Evolutionary conservation across 1,140 invertebrate species (phyloP).

Genomic region (Agrypnia vestita): DNA sequence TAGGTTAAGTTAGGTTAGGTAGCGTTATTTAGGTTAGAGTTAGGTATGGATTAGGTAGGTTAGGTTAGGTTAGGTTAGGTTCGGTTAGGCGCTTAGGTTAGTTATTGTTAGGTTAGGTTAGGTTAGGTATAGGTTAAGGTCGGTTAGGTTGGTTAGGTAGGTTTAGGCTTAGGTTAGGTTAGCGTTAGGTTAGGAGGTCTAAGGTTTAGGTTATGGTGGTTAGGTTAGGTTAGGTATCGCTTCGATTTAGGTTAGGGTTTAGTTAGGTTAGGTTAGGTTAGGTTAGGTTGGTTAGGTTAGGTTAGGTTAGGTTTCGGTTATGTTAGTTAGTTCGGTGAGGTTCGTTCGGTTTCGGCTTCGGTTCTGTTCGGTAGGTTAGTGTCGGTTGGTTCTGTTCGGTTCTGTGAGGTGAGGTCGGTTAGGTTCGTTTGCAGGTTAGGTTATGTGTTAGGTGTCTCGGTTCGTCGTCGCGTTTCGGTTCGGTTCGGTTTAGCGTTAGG

Average conservation of each 20-base stretch:
- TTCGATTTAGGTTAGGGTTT: no score
- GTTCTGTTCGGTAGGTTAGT: conserved; percentile 54
- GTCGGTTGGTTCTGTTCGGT: conserved; percentile 57
- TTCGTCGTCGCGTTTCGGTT: conserved; percentile 50
- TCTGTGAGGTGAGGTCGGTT: conserved; percentile 58
- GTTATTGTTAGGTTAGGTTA: conserved; percentile 59
- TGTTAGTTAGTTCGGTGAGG: conserved; percentile 32
- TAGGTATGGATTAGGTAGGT: conserved; percentile 30
- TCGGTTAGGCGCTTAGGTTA: no score
- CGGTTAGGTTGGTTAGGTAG: conserved; percentile 54
- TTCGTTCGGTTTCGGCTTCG: no score
- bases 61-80: conserved; percentile 59
- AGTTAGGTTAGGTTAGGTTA: conserved; percentile 58
- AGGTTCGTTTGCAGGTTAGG: conserved; percentile 57
- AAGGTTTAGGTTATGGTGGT: no score
- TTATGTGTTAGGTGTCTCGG: no score
- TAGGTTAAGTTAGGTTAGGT: conserved; percentile 65
- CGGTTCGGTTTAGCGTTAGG: conserved; percentile 26
- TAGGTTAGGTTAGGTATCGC: conserved; percentile 53
- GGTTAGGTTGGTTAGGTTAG: conserved; percentile 47
- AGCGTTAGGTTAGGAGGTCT: conserved; percentile 56
- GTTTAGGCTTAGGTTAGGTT: conserved; percentile 51
- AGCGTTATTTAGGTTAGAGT: conserved; percentile 32
- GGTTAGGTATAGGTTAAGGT: conserved; percentile 62
- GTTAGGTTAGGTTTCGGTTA: conserved; percentile 40